Evolutionary conservation across 2,113 vertebrate genomes (phyloP), one percentile per base, ranked within the genome.

Genomic region (Psettodes erumei): DNA sequence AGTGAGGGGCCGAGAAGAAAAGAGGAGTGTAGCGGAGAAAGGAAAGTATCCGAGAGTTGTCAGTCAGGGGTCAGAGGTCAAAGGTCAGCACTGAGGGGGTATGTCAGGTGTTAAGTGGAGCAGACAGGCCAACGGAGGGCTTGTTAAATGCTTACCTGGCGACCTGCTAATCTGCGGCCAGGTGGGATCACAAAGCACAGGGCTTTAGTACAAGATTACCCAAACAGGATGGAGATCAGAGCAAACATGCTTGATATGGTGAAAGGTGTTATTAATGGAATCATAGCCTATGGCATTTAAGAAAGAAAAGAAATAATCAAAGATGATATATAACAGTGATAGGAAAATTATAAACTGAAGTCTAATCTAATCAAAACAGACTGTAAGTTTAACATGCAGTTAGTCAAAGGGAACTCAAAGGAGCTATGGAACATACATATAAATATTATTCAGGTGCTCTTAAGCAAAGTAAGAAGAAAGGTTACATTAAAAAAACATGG

Each of bases 81-180:
- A 32, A 92, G 94, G 93, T 93, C 75, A 47, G 83, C 83, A 81
- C 25, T 56, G 86, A 87, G 89, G 89, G 89, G 90, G 88, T 75
- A 87, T 94, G 94, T 94, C 94, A 93, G 93, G 93, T 94, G 94
- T 94, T 94, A 94, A 94, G 93, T 94, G 93, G 92, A 82, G 86
- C 86, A 94, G 91, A 90, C 93, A 89, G 82, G 84, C 69, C 64
- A 76, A 32, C 59, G 83, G 82, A 88, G 82, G 75, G 65, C 74
- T 90, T 88, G 89, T 89, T 92, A 84, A 88, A 89, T 83, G 85
- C 86, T 87, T 88, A 91, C 90, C 83, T 88, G 86, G 63, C 8
- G 75, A 86, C 81, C 81, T 83, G 86, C 89, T 90, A 68, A 93
- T 91, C 92, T 91, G 92, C 33, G 30, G 81, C 91, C 92, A 93